Conservation (phyloP, 1,140 invertebrate genomes). For the Aphidius gifuensis region DNA sequence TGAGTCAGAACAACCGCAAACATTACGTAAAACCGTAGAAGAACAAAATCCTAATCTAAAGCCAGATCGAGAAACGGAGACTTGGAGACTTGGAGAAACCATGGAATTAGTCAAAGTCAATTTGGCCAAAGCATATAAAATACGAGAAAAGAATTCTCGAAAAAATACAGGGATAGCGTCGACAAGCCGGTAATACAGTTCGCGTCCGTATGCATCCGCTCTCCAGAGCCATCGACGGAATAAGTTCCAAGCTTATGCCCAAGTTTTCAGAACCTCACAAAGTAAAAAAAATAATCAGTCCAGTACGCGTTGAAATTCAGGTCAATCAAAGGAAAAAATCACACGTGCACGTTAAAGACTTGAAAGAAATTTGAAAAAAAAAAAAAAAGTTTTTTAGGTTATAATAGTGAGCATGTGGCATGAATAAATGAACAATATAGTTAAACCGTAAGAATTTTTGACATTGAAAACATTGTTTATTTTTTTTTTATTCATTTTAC, state of each 20-base stretch:
- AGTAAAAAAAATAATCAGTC: not conserved
- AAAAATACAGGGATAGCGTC: not conserved
- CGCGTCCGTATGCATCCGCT: not conserved
- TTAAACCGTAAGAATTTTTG: no score
- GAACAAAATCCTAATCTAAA: no score
- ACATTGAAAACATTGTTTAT: no score
- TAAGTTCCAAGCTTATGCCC: slow-evolving; percentile 4
- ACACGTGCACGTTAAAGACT: not conserved
- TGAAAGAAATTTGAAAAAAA: not conserved
- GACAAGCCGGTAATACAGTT: not conserved
- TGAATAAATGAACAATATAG: no score
- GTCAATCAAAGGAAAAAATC: not conserved
- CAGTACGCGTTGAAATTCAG: not conserved
- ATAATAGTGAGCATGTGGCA: no score
- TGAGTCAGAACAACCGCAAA: not conserved
- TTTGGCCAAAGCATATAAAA: slow-evolving; percentile 2
- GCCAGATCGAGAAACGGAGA: not conserved
- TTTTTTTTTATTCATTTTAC: no score
- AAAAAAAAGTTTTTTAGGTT: no score
- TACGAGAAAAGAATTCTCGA: slow-evolving; percentile 6
- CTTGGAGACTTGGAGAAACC: not conserved
- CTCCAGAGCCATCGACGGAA: not conserved
- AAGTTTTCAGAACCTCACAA: slow-evolving; percentile 1
- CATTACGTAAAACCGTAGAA: not conserved
- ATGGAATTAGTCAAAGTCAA: not conserved